Evolutionary conservation across 1,140 invertebrate species (phyloP).

Genomic region (Drosophila rhopaloa): DNA sequence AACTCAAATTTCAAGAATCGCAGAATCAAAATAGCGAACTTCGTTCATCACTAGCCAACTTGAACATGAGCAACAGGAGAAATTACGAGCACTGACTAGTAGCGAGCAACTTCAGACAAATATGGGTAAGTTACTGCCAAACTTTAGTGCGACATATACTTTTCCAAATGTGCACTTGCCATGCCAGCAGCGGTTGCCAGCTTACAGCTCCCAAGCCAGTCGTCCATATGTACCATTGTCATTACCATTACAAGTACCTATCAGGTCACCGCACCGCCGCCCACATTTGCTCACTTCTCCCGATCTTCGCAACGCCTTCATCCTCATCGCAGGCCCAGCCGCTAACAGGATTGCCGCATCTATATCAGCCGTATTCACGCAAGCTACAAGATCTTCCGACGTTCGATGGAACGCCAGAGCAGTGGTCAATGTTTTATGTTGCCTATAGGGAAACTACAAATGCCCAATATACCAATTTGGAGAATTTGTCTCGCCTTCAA

Average conservation of each 20-base stretch:
- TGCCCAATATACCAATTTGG: neutral
- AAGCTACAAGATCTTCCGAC: slow-evolving; percentile 2
- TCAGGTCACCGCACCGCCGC: neutral
- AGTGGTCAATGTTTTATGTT: neutral
- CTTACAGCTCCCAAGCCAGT: neutral
- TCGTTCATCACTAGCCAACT: neutral
- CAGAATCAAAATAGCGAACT: no score
- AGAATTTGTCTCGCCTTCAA: no score
- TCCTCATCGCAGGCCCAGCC: neutral
- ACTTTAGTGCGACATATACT: neutral
- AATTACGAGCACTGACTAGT: neutral
- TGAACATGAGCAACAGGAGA: neutral
- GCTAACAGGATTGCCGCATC: neutral
- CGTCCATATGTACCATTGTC: neutral
- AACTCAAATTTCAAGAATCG: neutral
- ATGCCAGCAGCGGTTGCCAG: neutral
- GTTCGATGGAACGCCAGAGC: neutral
- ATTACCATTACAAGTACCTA: neutral
- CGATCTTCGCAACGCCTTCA: neutral
- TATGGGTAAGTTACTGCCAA: neutral
- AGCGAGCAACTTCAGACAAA: no score
- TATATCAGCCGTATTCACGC: neutral
- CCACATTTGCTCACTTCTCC: no score
- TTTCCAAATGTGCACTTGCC: neutral
- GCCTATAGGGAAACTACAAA: neutral